Evolutionary conservation across 92 coral and sea anemone species (phyloP).

Genomic region (Desmophyllum pertusum): DNA sequence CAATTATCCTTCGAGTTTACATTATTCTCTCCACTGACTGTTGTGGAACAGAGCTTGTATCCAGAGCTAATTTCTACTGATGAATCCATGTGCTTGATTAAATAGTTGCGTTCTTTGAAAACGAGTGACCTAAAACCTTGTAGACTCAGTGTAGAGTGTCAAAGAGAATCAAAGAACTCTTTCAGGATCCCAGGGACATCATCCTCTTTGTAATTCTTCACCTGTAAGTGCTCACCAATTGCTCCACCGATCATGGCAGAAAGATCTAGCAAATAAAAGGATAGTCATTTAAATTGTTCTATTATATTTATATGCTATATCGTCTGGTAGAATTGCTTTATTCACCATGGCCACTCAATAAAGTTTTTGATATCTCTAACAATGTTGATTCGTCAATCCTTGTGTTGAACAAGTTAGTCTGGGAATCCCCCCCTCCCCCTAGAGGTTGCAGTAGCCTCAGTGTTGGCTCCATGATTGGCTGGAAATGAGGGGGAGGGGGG

Average conservation of each 20-base stretch:
- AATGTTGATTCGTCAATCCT: no score
- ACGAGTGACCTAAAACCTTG: no score
- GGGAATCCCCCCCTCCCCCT: no score
- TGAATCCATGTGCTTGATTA: no score
- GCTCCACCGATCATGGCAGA: constrained; percentile 98
- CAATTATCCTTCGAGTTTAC: no score
- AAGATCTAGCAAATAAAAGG: constrained; percentile 54
- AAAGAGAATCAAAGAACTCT: constrained; percentile 64
- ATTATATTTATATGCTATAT: background rate
- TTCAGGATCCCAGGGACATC: constrained; percentile 80
- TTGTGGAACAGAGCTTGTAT: no score
- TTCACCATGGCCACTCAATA: no score
- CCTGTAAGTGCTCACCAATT: constrained; percentile 63
- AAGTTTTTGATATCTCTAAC: no score
- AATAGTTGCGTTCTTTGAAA: no score
- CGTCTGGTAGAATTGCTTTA: background rate
- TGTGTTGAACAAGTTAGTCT: no score
- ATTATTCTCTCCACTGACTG: no score
- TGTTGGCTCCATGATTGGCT: background rate
- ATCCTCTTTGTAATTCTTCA: constrained; percentile 82
- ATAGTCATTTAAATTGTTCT: background rate
- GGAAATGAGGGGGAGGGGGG: background rate
- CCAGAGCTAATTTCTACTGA: no score
- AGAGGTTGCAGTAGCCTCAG: background rate
- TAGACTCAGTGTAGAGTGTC: background rate